A percentile compares a stretch with the other conserved stretches of the same genome.
These are phyloP conservation scores for Ophiothrix spiculata DNA, from an alignment of 35 echinoderm and acorn worm species.

Conservation along the genomic window DNA sequence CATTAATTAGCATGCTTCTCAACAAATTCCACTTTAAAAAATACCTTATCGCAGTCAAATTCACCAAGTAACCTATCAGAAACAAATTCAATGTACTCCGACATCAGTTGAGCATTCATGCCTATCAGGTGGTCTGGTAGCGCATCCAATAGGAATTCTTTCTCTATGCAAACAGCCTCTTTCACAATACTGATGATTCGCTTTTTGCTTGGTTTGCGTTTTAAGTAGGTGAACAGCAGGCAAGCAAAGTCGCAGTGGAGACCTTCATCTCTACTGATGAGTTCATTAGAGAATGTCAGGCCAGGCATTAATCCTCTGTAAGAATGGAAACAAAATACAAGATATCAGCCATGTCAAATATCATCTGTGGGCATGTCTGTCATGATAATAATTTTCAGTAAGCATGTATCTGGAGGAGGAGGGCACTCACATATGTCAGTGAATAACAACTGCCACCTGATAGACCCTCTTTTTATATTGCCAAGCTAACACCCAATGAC, in stretches of 20 bases:
- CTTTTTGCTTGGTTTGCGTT: conserved; percentile 40
- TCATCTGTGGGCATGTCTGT: no score
- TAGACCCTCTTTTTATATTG: no score
- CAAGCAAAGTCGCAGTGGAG: conserved; percentile 99
- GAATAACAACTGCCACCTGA: no score
- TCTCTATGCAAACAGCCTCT: conserved; percentile 74
- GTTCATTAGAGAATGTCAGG: conserved; percentile 91
- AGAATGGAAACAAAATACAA: no score
- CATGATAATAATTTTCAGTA: neutral
- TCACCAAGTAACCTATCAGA: conserved; percentile 82
- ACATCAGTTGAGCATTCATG: conserved; percentile 85
- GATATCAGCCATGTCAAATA: no score
- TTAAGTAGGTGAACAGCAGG: conserved; percentile 70
- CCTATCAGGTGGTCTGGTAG: conserved; percentile 76
- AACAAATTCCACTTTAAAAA: neutral
- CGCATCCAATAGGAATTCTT: conserved; percentile 73
- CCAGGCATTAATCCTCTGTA: conserved; percentile 88
- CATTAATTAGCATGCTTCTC: neutral
- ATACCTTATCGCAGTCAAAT: conserved; percentile 74
- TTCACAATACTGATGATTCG: conserved; percentile 59
- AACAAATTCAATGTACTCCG: conserved; percentile 89
- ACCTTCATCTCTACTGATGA: conserved; percentile 89
- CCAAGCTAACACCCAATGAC: no score
- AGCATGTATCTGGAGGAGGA: no score
- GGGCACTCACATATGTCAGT: no score